Evolutionary conservation across 2,797 vertebrate species (phyloP).

Genomic region (Xenops minutus): DNA sequence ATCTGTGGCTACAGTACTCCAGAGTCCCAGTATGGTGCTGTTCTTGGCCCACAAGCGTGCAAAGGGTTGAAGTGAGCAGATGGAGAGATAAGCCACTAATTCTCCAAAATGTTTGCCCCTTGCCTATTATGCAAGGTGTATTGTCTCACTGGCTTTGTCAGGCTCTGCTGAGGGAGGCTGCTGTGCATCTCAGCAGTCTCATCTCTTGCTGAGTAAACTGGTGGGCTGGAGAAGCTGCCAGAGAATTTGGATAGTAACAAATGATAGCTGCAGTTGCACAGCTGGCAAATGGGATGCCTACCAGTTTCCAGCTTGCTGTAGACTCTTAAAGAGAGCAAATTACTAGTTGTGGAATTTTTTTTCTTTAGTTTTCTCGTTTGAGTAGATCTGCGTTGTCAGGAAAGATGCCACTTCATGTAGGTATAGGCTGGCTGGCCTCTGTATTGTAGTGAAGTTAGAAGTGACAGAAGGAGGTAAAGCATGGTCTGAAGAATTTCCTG

Average conservation of each 20-base stretch:
- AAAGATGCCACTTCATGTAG: background rate
- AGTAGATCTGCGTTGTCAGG: background rate
- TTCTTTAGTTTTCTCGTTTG: background rate
- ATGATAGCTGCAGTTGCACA: background rate
- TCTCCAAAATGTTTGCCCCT: background rate
- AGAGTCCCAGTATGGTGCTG: background rate
- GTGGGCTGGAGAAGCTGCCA: background rate
- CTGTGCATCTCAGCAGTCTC: background rate
- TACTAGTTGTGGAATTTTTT: background rate
- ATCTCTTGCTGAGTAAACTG: background rate
- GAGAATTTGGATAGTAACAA: background rate
- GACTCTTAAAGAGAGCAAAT: background rate
- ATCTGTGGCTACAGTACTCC: background rate
- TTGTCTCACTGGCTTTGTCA: background rate
- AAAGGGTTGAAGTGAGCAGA: background rate
- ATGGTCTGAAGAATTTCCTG: background rate
- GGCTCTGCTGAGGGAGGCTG: background rate
- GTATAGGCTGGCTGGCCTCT: background rate
- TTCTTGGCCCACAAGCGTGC: background rate
- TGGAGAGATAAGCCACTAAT: background rate
- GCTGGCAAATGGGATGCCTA: background rate
- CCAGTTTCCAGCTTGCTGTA: background rate
- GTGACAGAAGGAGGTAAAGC: background rate
- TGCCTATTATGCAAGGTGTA: rapidly evolving
- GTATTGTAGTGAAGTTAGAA: background rate